These are phyloP conservation scores for Troides helena DNA, from an alignment of 2,888 invertebrate genomes.

Conservation along the genomic window DNA sequence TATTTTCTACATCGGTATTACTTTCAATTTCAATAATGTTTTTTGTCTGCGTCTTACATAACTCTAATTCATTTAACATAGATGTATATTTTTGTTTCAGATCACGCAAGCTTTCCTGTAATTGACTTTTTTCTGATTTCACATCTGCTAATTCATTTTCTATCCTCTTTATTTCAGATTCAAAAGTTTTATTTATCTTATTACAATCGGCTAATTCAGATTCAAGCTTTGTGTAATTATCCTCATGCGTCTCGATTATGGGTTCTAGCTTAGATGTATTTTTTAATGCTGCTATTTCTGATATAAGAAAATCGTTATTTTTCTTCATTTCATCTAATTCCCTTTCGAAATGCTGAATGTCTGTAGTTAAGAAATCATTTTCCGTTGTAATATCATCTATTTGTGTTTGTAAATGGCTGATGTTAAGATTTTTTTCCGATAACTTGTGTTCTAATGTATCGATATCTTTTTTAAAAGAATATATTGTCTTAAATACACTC, in stretches of 20 bases:
- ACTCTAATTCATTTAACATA: conserved; percentile 67
- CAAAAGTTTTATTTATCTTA: conserved; percentile 79
- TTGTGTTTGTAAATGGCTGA: conserved; percentile 74
- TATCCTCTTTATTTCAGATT: conserved; percentile 80
- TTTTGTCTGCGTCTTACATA: conserved; percentile 68
- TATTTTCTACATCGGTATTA: conserved; percentile 51
- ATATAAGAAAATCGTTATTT: conserved; percentile 85
- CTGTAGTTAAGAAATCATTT: conserved; percentile 72
- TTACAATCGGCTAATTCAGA: conserved; percentile 82
- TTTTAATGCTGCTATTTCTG: conserved; percentile 83
- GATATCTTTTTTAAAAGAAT: conserved; percentile 81
- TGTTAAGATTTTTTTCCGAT: conserved; percentile 78
- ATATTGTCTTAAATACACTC: conserved; percentile 76
- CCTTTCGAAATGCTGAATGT: conserved; percentile 78
- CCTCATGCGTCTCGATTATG: conserved; percentile 86
- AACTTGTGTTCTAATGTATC: conserved; percentile 79
- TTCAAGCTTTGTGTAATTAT: conserved; percentile 83
- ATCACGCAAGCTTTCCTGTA: conserved; percentile 75
- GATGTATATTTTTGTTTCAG: conserved; percentile 77
- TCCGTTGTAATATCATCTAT: conserved; percentile 78
- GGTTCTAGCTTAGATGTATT: conserved; percentile 84
- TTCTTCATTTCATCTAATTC: conserved; percentile 84
- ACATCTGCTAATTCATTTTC: conserved; percentile 76
- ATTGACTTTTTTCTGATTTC: conserved; percentile 61
- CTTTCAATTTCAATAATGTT: conserved; percentile 74